Evolutionary conservation across 92 coral and sea anemone genomes (phyloP), one percentile per base, ranked within the genome.

Genomic region (Zoanthus gigantus): DNA sequence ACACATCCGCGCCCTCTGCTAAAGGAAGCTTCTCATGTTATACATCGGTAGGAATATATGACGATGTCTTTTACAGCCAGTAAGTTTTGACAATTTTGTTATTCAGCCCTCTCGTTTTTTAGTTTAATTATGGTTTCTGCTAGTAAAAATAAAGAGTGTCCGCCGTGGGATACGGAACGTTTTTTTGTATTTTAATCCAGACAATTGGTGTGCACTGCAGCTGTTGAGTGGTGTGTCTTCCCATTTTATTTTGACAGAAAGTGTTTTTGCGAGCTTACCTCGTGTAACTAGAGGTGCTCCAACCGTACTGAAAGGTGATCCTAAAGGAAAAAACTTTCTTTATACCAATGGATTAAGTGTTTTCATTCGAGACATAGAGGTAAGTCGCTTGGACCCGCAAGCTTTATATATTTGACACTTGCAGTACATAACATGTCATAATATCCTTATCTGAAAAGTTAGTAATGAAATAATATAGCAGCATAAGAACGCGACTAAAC

Each of bases 301-400:
- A 18, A 89, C 98, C 28, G 88, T 88, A 48, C 86, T 95, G 10
- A 97, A 95, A 67, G 97, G 96, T 37, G 98, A 97, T 87, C 99
- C 99, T 29, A 97, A 95, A 74, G 99, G 99, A 34, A 97, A 95
- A 82, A 92, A 85, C 69, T 91, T 97, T 77, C 86, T 97, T 31
- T 97, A 97, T 67, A 89, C 98, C 16, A 93, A 95, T 79, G 94
- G 94, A 34, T 94, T 83, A 63, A 94, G 97, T 52, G 97, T 97
- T 3, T 87, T 95, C 56, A 97, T 97, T 76, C 90, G 99, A 89
- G 95, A 97, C 83, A 89, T 95, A 7, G 97, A 94, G 98, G 99
- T 97, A 78, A 69, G 95, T 79, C 28, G 6, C 15, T 57, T 17
- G 15, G 23, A 50, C 13, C 67, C 14, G 69, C n/a, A 52, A 77